Evolutionary conservation across 1,140 invertebrate genomes (phyloP), one percentile per base, ranked within the genome.

Genomic region (Lithobius niger): DNA sequence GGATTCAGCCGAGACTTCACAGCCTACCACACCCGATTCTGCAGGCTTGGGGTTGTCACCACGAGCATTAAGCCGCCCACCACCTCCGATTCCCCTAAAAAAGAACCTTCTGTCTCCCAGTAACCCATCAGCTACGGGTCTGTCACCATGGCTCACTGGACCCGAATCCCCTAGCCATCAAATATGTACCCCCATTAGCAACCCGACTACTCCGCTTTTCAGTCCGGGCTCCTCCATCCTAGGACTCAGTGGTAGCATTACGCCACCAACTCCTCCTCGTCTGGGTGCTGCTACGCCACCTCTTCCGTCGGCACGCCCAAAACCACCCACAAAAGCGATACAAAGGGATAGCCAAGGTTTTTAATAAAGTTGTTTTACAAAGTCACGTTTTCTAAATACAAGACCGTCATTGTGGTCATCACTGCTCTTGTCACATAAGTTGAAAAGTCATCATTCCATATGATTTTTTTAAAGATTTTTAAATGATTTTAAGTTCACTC

Each of bases 11-110:
- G 22, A 52, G 52, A 22, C 21, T n/a, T 36, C 28, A 6, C 21
- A 31, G 2, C 25, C 54, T 10, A 77, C 48, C 77, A 78, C 60
- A 76, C 70, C 44, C 69, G 72, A 66, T 72, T 74, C 54, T 72
- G 71, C 56, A 73, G 71, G 42, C 67, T 71, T 3, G 69, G 71
- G 47, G 68, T 70, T 62, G 64, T 73, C 48, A 58, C 59, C 43
- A 60, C 57, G 22, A 56, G 58, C 27, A 62, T 53, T 49, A 51
- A 57, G 28, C 56, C 60, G 62, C 24, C 57, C 61, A 28, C 65
- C 65, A 51, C 65, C 65, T 28, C 64, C 64, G 27, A 65, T 66
- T 50, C 65, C 65, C 51, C 60, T 65, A 18, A 66, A 66, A 50
- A 49, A 58, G 31, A 54, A 58, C 42, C 55, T 59, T 43, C 56